Conservation (phyloP, 2,113 vertebrate species). For the Thermophis baileyi region DNA sequence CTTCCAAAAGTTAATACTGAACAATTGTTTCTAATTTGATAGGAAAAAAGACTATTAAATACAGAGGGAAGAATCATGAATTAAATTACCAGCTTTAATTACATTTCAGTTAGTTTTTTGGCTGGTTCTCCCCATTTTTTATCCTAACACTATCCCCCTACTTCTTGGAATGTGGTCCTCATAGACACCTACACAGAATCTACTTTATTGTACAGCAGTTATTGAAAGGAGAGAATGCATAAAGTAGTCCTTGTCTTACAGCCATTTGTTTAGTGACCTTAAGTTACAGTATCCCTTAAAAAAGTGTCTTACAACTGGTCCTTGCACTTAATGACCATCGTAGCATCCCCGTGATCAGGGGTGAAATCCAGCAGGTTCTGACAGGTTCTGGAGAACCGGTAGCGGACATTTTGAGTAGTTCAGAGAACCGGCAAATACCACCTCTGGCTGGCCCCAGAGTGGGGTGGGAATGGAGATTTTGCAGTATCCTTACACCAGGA, state of each 20-base stretch:
- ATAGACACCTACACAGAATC: background rate
- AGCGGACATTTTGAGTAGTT: too few species aligned
- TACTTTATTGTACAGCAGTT: background rate
- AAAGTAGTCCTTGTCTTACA: background rate
- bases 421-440: too few species aligned
- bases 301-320: background rate
- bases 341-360: background rate
- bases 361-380: too few species aligned
- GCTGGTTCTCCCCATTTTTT: background rate
- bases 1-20: background rate
- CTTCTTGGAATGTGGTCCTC: background rate
- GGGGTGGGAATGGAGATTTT: too few species aligned
- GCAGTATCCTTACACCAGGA: too few species aligned
- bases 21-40: background rate
- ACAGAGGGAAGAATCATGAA: background rate
- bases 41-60: background rate
- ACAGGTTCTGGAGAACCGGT: too few species aligned
- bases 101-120: background rate
- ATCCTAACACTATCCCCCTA: background rate
- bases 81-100: background rate
- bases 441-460: too few species aligned
- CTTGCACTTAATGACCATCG: background rate
- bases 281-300: background rate
- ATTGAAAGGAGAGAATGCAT: background rate
- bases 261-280: background rate